Evolutionary conservation across 2,888 invertebrate species (phyloP).

Genomic region (Balanococcus diminutus): DNA sequence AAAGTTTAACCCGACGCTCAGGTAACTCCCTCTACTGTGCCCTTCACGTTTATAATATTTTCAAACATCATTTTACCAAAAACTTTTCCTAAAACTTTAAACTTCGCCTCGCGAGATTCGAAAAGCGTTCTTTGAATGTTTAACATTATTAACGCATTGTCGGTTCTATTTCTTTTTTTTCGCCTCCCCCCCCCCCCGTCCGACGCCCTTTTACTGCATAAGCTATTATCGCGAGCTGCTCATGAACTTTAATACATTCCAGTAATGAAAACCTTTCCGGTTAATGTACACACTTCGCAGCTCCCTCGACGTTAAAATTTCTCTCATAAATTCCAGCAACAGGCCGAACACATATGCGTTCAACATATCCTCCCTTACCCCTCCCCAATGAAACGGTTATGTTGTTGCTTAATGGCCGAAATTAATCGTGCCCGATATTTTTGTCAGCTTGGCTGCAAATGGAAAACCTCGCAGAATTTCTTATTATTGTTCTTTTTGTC

Average conservation of each 20-base stretch:
- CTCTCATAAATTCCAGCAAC: slow-evolving; percentile 5
- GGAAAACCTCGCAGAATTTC: background rate
- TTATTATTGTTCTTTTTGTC: background rate
- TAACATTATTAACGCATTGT: slow-evolving; percentile 37
- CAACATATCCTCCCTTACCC: background rate
- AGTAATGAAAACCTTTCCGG: slow-evolving; percentile 9
- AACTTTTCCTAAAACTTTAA: slow-evolving; percentile 12
- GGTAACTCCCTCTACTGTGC: background rate
- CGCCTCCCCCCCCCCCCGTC: background rate
- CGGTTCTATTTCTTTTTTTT: background rate
- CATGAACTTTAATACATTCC: slow-evolving; percentile 19
- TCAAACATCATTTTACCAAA: slow-evolving; percentile 16
- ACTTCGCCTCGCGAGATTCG: slow-evolving; percentile 17
- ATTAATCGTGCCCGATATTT: slow-evolving; percentile 22
- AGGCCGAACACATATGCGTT: background rate
- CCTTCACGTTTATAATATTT: slow-evolving; percentile 15
- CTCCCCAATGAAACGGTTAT: background rate
- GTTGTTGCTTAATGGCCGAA: background rate
- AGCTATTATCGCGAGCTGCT: background rate
- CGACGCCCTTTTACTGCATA: background rate
- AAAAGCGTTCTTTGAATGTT: slow-evolving; percentile 32
- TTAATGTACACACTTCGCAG: background rate
- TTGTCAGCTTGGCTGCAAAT: background rate
- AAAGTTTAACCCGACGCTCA: background rate
- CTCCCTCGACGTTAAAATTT: background rate